Base-by-base conservation (phyloP, 1,140 invertebrate genomes). In the Macrobrachium nipponense region DNA sequence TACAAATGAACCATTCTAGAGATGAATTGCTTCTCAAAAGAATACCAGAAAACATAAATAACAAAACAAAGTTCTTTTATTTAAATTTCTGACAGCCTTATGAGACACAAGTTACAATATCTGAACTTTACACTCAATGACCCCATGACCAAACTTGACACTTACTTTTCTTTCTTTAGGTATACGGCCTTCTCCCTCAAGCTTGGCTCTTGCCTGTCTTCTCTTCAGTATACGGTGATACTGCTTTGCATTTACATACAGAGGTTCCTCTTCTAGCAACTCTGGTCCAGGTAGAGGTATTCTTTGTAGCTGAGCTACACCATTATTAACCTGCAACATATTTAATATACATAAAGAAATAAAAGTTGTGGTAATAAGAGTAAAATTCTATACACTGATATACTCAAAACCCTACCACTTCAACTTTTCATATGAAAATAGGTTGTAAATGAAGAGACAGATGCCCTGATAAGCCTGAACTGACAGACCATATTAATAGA, bases 161-260 rank as follows among this genome's bases (percentile, higher is more conserved):
- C 72, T 62, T 64, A 89, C 88, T 83, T 86, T 96, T 92, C 98
- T 93, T 91, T 98, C 96, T 92, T 99, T 99, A 36, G 98, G 97
- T 91, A 99, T 99, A 92, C 98, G 96, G 44, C 97, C 97, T 90
- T 95, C 95, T 11, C 96, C 96, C 91, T 98, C 97, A 68, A 98
- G 92, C 91, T 97, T 97, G 0, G 97, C 97, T 72, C 97, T 92
- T 0, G 97, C 97, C 90, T 97, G 96, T 80, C 97, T 92, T 87
- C 97, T 92, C 90, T 98, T 97, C 11, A 98, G 92, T 90, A 98
- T 98, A 83, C 97, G 93, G 90, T 97, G 96, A 91, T 98, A 98
- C 90, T 99, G 98, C 91, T 98, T 98, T n/a, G 98, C 98, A 93
- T 99, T 99, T 0, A 99, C 98, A 92, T 99, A 99, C 11, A 99